These are phyloP conservation scores for Archocentrus centrarchus DNA, from an alignment of 2,113 vertebrate species.

Conservation along the genomic window DNA sequence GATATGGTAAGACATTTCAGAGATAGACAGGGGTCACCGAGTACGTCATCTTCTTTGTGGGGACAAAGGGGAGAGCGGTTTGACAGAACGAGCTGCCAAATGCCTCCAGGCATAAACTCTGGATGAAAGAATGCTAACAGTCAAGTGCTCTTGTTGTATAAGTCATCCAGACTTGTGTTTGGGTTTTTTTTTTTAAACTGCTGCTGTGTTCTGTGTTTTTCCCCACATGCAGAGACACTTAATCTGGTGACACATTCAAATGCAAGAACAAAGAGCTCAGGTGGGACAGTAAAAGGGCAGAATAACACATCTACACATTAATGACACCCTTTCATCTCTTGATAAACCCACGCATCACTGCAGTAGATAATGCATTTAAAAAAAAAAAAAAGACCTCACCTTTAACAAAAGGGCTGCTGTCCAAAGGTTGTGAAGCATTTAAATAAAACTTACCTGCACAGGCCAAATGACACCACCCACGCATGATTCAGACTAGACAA, in stretches of 20 bases:
- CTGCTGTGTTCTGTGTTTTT: conserved; percentile 24
- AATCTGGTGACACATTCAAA: conserved; percentile 46
- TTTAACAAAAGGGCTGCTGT: conserved; percentile 43
- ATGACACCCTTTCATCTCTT: conserved; percentile 41
- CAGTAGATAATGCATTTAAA: conserved; percentile 43
- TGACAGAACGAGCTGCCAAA: conserved; percentile 52
- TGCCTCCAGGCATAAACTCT: conserved; percentile 64
- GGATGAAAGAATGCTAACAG: conserved; percentile 73
- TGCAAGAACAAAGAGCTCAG: conserved; percentile 4
- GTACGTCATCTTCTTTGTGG: conserved; percentile 40
- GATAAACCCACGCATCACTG: conserved; percentile 31
- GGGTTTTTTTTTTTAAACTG: conserved; percentile 6
- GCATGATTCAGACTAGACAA: neutral
- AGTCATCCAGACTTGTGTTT: conserved; percentile 41
- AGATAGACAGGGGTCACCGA: conserved; percentile 49
- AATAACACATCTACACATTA: conserved; percentile 42
- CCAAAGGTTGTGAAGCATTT: conserved; percentile 31
- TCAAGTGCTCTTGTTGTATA: conserved; percentile 40
- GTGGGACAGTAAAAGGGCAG: conserved; percentile 22
- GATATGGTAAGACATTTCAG: conserved; percentile 39
- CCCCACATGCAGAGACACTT: neutral
- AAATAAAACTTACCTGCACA: conserved; percentile 45
- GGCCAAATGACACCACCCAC: neutral
- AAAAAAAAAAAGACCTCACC: conserved; percentile 12
- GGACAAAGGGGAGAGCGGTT: conserved; percentile 54